Evolutionary conservation across 2,888 invertebrate species (phyloP).

Genomic region (Oxystoma pomonae): DNA sequence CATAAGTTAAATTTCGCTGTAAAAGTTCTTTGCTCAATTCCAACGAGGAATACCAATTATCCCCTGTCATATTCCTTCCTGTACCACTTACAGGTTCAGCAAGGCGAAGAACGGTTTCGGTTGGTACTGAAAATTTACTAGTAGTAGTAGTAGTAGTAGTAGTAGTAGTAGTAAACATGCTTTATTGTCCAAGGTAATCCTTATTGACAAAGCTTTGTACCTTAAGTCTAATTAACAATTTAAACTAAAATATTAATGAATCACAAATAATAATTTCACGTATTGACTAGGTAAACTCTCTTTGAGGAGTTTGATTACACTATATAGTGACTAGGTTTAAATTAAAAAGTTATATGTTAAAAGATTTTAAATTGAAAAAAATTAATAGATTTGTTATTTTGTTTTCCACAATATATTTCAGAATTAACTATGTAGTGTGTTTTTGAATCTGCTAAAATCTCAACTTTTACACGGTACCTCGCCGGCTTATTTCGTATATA

Average conservation of each 20-base stretch:
- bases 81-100: conserved; percentile 20
- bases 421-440: conserved; percentile 15
- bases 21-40: conserved; percentile 10
- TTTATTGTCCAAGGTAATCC: too few species aligned
- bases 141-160: too few species aligned
- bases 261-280: too few species aligned
- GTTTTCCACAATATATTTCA: conserved; percentile 11
- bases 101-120: conserved; percentile 19
- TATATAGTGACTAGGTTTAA: too few species aligned
- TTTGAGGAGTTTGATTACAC: too few species aligned
- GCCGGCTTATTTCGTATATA: conserved; percentile 27
- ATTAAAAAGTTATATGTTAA: too few species aligned
- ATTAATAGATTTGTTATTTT: not conserved
- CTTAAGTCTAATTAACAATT: too few species aligned
- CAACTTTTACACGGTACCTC: conserved; percentile 22
- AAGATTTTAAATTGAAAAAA: too few species aligned
- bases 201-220: too few species aligned
- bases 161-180: too few species aligned
- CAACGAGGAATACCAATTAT: conserved; percentile 21
- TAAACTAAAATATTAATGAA: too few species aligned
- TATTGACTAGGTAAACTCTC: too few species aligned
- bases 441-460: conserved; percentile 17
- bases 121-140: conserved; percentile 4
- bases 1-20: conserved; percentile 19
- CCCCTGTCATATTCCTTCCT: conserved; percentile 22